Percentiles rank a stretch among this genome's conserved stretches.
These are phyloP conservation scores for Gari tellinella DNA, from an alignment of 2,888 invertebrate species.

Conservation along the genomic window DNA sequence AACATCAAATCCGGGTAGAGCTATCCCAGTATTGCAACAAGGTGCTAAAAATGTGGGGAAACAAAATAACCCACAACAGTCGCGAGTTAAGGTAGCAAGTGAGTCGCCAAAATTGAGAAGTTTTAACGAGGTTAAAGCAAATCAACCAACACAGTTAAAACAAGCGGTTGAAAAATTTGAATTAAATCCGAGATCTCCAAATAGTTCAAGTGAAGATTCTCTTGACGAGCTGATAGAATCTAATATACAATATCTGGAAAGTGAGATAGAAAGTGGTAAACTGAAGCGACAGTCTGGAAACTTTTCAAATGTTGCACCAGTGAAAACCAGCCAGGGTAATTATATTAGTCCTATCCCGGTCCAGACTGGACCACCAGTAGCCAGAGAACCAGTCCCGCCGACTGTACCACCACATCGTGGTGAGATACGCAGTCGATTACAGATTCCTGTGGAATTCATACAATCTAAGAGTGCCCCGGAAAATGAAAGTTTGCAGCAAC, in stretches of 20 bases:
- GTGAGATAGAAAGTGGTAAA: conserved; percentile 73
- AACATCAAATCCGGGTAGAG: background rate
- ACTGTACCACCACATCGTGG: conserved; percentile 12
- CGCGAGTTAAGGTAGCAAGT: conserved; percentile 38
- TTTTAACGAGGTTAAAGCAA: conserved; percentile 63
- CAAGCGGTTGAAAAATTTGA: conserved; percentile 62
- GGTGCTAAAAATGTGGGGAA: no score
- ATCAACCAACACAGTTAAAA: conserved; percentile 55
- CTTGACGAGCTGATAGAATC: conserved; percentile 79
- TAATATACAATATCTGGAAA: conserved; percentile 79
- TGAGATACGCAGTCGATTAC: conserved; percentile 36
- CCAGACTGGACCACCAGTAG: no score
- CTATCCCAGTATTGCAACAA: background rate
- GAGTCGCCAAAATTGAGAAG: conserved; percentile 58
- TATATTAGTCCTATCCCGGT: conserved; percentile 8
- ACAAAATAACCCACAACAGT: conserved; percentile 1
- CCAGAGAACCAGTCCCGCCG: conserved; percentile 25
- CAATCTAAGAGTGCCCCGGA: background rate
- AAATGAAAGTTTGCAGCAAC: background rate
- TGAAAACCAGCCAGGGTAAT: conserved; percentile 14
- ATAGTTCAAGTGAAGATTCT: conserved; percentile 74
- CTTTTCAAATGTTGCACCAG: conserved; percentile 28
- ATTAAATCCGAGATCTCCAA: conserved; percentile 59
- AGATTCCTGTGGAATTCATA: conserved; percentile 14
- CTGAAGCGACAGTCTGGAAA: conserved; percentile 59